Conservation (phyloP, 2,113 vertebrate genomes). For the Nothocercus julius region DNA sequence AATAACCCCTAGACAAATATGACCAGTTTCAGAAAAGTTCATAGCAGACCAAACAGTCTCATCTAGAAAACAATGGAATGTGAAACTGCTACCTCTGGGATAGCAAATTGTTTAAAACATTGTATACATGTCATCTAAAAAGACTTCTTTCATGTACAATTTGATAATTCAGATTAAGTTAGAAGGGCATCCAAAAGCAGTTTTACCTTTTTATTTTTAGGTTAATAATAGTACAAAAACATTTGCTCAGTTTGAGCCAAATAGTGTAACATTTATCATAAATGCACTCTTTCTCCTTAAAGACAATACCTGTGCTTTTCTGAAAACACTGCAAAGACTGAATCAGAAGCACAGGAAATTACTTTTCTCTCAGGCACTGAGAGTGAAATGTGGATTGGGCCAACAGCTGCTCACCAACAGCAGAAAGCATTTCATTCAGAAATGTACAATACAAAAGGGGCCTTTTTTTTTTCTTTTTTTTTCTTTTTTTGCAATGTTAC, state of each 20-base stretch:
- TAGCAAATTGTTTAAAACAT: constrained; percentile 60
- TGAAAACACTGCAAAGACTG: constrained; percentile 32
- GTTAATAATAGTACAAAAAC: constrained; percentile 77
- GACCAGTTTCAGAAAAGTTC: constrained; percentile 36
- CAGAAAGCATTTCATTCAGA: constrained; percentile 17
- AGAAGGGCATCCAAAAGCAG: constrained; percentile 65
- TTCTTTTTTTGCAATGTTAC: not conserved
- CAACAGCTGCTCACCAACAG: constrained; percentile 44
- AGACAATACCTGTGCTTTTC: constrained; percentile 72
- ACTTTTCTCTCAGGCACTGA: constrained; percentile 60
- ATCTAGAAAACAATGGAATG: constrained; percentile 57
- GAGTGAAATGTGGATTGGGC: constrained; percentile 70
- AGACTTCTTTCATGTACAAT: constrained; percentile 38
- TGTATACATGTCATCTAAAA: constrained; percentile 49
- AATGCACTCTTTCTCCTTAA: constrained; percentile 81
- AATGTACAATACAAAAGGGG: constrained; percentile 1
- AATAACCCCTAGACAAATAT: not conserved
- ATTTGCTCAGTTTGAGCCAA: constrained; percentile 86
- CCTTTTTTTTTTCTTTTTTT: not conserved
- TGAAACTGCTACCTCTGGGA: constrained; percentile 31
- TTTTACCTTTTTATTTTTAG: constrained; percentile 51
- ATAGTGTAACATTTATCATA: constrained; percentile 86
- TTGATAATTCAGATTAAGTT: constrained; percentile 44
- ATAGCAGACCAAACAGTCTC: constrained; percentile 22
- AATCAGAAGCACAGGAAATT: constrained; percentile 57